These are phyloP conservation scores for Rhizoglyphus robini DNA, from an alignment of 1,140 invertebrate genomes.

Conservation along the genomic window DNA sequence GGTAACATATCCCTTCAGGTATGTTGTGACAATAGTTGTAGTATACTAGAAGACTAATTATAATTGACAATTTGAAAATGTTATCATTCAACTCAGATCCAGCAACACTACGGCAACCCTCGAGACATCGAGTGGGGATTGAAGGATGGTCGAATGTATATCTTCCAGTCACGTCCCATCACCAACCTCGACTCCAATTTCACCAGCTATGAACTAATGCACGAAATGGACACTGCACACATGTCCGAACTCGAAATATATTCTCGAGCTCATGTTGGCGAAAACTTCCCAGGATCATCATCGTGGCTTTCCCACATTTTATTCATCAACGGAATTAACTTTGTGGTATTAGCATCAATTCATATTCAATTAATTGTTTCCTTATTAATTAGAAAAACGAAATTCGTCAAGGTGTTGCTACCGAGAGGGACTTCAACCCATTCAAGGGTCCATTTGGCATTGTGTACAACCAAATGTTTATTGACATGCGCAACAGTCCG, in stretches of 20 bases:
- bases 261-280: conserved; percentile 24
- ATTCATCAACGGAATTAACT: not conserved
- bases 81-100: conserved; percentile 11
- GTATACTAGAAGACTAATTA: not conserved
- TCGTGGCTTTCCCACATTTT: conserved; percentile 16
- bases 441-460: conserved; percentile 4
- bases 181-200: conserved; percentile 16
- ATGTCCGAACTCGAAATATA: conserved; percentile 19
- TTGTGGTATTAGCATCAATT: not conserved
- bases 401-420: conserved; percentile 3
- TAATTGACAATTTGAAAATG: no score
- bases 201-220: conserved; percentile 24
- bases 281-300: conserved; percentile 11
- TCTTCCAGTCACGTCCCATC: conserved; percentile 24
- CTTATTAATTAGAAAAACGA: not conserved
- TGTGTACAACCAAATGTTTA: not conserved
- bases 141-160: not conserved
- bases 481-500: not conserved
- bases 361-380: conserved; percentile 9
- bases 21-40: not conserved
- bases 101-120: conserved; percentile 1
- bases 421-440: conserved; percentile 17
- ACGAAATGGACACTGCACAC: conserved; percentile 22
- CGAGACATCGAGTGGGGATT: conserved; percentile 28
- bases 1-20: conserved; percentile 12